phyloP scores from a whole-genome alignment of 1,140 invertebrate species.

The Trigoniulus corallinus region DNA sequence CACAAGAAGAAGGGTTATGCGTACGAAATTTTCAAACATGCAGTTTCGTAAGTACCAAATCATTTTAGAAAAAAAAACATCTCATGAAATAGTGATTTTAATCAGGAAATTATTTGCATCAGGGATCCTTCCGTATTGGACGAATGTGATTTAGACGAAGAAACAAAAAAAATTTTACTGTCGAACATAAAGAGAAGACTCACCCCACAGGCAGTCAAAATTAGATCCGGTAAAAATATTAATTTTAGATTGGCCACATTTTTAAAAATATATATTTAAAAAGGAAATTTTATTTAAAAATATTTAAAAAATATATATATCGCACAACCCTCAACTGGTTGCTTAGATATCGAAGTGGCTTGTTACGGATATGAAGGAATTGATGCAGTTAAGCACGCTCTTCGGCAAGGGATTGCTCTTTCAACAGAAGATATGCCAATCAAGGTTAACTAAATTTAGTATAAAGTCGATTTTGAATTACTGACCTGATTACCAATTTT shows the following conservation, averaged over 20 bases:
- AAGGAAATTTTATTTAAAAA: background rate
- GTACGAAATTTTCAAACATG: slow-evolving; percentile 97
- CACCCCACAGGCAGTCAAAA: slow-evolving; percentile 96
- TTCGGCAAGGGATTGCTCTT: slow-evolving; percentile 77
- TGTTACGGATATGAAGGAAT: slow-evolving; percentile 95
- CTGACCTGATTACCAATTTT: too few species aligned
- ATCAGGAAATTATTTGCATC: slow-evolving; percentile 10
- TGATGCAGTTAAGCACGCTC: slow-evolving; percentile 90
- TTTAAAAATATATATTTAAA: background rate
- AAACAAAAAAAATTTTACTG: slow-evolving; percentile 80
- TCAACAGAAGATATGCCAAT: slow-evolving; percentile 89
- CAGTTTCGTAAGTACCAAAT: slow-evolving; percentile 60
- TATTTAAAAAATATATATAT: background rate
- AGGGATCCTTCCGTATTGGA: slow-evolving; percentile 85
- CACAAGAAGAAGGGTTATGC: slow-evolving; percentile 88
- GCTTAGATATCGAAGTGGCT: slow-evolving; percentile 78
- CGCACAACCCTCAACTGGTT: too few species aligned
- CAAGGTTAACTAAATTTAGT: slow-evolving; percentile 48
- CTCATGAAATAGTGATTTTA: background rate
- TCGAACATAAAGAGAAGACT: slow-evolving; percentile 91
- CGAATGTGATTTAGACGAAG: slow-evolving; percentile 86
- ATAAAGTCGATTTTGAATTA: too few species aligned
- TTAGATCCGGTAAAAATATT: slow-evolving; percentile 48
- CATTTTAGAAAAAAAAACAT: background rate
- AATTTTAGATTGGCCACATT: slow-evolving; percentile 1